These are phyloP conservation scores for Chrysodeixis includens DNA, from an alignment of 2,888 invertebrate genomes.

Conservation along the genomic window DNA sequence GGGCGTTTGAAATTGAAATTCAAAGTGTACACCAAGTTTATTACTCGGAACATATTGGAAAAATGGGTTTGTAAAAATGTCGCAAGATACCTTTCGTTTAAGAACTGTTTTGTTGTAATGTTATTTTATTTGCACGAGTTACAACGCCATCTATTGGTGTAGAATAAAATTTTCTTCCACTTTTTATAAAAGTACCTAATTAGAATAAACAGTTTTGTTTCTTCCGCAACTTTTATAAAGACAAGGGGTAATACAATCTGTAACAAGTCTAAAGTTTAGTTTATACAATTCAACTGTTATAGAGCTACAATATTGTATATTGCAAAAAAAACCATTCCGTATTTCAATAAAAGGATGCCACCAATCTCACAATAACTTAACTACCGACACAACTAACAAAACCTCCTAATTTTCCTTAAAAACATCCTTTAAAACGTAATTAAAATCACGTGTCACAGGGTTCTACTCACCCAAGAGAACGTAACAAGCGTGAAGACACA, in stretches of 20 bases:
- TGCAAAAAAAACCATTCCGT: too few relatives aligned
- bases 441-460: background rate
- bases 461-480: background rate
- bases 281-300: too few relatives aligned
- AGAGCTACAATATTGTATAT: too few relatives aligned
- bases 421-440: background rate
- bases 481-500: constrained; percentile 4
- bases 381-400: background rate
- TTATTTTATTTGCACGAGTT: background rate
- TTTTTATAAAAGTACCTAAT: too few relatives aligned
- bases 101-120: constrained; percentile 18
- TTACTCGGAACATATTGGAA: constrained; percentile 76
- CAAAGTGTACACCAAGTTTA: constrained; percentile 72
- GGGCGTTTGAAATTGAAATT: constrained; percentile 73
- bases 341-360: too few relatives aligned
- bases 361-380: background rate
- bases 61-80: constrained; percentile 60
- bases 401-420: background rate
- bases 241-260: too few relatives aligned
- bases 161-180: background rate
- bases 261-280: too few relatives aligned
- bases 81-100: constrained; percentile 16
- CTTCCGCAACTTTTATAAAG: too few relatives aligned
- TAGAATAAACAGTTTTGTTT: too few relatives aligned
- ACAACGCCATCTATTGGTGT: background rate